Conservation (phyloP, 2,888 invertebrate species). For the Eilema depressum region DNA sequence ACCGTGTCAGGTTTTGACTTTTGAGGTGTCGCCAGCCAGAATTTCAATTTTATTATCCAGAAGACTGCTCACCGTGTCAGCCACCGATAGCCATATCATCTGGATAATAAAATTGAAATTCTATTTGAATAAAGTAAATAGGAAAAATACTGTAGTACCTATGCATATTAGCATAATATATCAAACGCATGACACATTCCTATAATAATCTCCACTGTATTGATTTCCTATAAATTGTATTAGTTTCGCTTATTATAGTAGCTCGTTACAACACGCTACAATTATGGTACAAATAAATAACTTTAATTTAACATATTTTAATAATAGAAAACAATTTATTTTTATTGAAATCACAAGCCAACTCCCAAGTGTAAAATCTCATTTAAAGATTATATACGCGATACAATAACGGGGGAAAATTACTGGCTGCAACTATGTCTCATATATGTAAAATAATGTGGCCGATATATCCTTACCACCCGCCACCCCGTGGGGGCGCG, state of each 20-base stretch:
- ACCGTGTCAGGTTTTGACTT: too few relatives aligned
- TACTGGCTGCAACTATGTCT: slow-evolving; percentile 83
- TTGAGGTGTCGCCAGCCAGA: too few relatives aligned
- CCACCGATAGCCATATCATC: too few relatives aligned
- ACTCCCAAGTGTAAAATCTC: slow-evolving; percentile 39
- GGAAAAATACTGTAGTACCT: neutral
- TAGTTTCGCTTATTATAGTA: slow-evolving; percentile 16
- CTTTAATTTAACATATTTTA: slow-evolving; percentile 20
- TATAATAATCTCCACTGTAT: neutral
- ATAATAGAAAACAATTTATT: slow-evolving; percentile 14
- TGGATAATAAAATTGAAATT: neutral
- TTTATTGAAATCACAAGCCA: slow-evolving; percentile 18
- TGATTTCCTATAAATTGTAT: slow-evolving; percentile 23
- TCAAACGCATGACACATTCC: slow-evolving; percentile 9
- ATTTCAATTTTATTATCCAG: too few relatives aligned
- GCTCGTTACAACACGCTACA: slow-evolving; percentile 7
- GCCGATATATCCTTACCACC: slow-evolving; percentile 82
- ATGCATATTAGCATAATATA: neutral
- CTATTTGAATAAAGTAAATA: neutral
- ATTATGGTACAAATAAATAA: slow-evolving; percentile 24
- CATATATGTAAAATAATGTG: slow-evolving; percentile 87
- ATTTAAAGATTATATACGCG: slow-evolving; percentile 48
- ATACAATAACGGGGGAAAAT: slow-evolving; percentile 65
- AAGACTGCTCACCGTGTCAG: too few relatives aligned
- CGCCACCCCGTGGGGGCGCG: slow-evolving; percentile 55